Evolutionary conservation across 2,888 invertebrate genomes (phyloP).

Genomic region (Nebria salina): DNA sequence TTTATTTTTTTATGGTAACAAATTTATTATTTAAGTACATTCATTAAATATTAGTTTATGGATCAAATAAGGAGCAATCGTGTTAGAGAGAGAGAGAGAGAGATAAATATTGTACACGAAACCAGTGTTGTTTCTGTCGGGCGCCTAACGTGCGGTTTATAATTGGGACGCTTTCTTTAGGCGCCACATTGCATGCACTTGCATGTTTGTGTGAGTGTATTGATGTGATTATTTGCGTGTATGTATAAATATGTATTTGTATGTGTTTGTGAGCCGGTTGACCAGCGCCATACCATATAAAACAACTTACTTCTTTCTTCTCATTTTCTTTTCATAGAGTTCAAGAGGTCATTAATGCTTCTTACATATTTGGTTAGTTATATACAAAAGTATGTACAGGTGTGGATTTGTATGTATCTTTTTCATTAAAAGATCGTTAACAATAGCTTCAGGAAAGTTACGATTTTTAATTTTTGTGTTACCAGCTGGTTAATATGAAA

Average conservation of each 20-base stretch:
- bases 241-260: conserved; percentile 14
- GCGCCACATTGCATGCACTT: background rate
- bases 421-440: background rate
- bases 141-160: background rate
- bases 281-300: conserved; percentile 1
- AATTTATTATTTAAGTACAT: too few relatives aligned
- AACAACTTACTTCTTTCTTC: background rate
- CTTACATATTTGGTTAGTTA: background rate
- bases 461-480: background rate
- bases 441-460: background rate
- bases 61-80: background rate
- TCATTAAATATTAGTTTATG: too few relatives aligned
- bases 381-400: background rate
- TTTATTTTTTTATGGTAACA: too few relatives aligned
- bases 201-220: conserved; percentile 7
- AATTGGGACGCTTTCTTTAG: background rate
- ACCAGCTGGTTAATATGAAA: background rate
- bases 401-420: background rate
- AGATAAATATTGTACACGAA: background rate
- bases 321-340: background rate
- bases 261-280: conserved; percentile 2
- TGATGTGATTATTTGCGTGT: conserved; percentile 1
- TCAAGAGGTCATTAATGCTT: background rate
- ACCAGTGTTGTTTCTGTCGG: background rate
- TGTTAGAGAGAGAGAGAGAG: background rate